A percentile compares a stretch with the other conserved stretches of the same genome.
These are phyloP conservation scores for Sinosuthora webbiana DNA, from an alignment of 2,113 vertebrate genomes.

Conservation along the genomic window DNA sequence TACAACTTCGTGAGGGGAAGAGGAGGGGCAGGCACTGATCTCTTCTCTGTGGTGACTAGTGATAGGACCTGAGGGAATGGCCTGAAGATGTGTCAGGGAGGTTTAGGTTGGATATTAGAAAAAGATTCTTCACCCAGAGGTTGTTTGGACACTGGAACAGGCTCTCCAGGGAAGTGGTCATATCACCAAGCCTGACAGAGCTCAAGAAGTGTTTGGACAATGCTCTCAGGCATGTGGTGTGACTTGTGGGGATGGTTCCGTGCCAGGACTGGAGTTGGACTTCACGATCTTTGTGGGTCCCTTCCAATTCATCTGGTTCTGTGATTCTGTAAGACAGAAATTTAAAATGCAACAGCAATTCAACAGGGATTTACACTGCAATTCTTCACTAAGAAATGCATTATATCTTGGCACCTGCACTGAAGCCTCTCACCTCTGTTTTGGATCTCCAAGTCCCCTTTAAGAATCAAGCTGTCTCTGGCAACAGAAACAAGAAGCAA, in stretches of 20 bases:
- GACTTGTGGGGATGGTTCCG: fast-evolving
- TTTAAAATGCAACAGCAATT: background rate
- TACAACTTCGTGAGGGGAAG: background rate
- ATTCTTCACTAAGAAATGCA: background rate
- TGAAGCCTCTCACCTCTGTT: background rate
- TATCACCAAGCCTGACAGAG: background rate
- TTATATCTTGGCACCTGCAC: background rate
- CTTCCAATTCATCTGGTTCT: background rate
- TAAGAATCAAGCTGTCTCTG: background rate
- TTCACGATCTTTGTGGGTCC: background rate
- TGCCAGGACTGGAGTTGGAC: background rate
- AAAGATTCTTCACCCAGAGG: background rate
- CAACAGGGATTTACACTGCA: background rate
- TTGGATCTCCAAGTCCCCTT: background rate
- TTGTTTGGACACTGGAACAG: background rate
- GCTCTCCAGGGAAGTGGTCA: background rate
- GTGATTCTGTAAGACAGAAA: background rate
- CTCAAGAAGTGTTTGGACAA: background rate
- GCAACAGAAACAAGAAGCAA: background rate
- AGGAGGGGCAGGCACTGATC: background rate
- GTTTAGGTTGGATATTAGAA: background rate
- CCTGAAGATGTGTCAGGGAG: background rate
- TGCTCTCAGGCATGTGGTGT: fast-evolving
- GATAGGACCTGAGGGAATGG: fast-evolving
- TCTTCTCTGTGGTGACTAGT: fast-evolving